Percentiles rank a stretch among this genome's conserved stretches.
These are phyloP conservation scores for Cordilura impudica DNA, from an alignment of 2,888 invertebrate species.

Conservation along the genomic window DNA sequence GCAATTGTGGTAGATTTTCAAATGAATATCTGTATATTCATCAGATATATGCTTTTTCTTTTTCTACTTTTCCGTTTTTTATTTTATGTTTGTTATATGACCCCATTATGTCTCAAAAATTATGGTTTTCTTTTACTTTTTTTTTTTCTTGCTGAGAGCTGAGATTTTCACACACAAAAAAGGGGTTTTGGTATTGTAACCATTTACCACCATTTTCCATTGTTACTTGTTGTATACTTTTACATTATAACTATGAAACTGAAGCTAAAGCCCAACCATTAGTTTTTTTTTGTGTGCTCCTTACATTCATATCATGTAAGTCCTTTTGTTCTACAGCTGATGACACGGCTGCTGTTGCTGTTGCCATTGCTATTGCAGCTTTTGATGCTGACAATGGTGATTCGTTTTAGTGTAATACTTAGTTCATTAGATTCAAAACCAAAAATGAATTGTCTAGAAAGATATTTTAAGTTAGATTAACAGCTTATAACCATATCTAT, in stretches of 20 bases:
- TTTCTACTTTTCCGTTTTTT: slow-evolving; percentile 13
- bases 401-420: slow-evolving; percentile 23
- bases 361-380: slow-evolving; percentile 3
- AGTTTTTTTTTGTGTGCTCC: neutral
- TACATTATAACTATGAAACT: slow-evolving; percentile 44
- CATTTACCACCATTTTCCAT: slow-evolving; percentile 12
- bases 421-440: slow-evolving; percentile 57
- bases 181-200: neutral
- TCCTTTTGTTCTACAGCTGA: slow-evolving; percentile 32
- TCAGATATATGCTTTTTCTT: slow-evolving; percentile 19
- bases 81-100: slow-evolving; percentile 48
- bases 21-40: slow-evolving; percentile 40
- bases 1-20: slow-evolving; percentile 59
- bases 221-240: slow-evolving; percentile 42
- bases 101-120: slow-evolving; percentile 60
- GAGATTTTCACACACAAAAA: slow-evolving; percentile 45
- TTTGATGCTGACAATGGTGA: slow-evolving; percentile 25
- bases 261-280: slow-evolving; percentile 19
- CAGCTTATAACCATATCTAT: slow-evolving; percentile 63
- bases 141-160: slow-evolving; percentile 28
- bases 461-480: slow-evolving; percentile 61
- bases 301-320: neutral
- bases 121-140: slow-evolving; percentile 51
- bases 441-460: slow-evolving; percentile 55
- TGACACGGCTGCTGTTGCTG: neutral